Percentiles rank a stretch among this genome's conserved stretches.
Conservation (phyloP, 2,797 vertebrate genomes). For the Notoglanidium macrostoma region DNA sequence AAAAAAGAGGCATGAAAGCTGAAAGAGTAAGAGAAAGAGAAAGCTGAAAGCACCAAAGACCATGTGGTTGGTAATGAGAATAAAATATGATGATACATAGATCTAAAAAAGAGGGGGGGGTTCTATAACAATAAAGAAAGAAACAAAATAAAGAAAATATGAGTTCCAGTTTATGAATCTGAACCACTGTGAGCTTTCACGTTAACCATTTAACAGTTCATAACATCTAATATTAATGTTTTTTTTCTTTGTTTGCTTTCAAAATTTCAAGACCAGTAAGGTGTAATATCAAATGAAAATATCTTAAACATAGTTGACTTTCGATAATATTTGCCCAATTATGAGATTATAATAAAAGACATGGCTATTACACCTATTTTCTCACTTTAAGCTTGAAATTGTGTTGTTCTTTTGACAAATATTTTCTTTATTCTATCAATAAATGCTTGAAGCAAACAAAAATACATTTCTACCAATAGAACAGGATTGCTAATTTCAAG, state of each 20-base stretch:
- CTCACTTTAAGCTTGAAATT: not conserved
- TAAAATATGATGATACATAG: not conserved
- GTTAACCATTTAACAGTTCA: not conserved
- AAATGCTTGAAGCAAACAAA: not conserved
- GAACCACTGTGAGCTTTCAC: not conserved
- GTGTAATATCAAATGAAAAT: not conserved
- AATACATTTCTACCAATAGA: not conserved
- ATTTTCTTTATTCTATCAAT: not conserved
- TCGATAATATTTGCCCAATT: not conserved
- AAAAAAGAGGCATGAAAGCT: not conserved
- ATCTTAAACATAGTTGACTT: not conserved
- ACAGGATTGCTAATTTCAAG: not conserved
- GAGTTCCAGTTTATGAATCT: not conserved
- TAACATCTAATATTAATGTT: not conserved
- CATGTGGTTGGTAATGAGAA: not conserved
- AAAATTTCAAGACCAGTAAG: not conserved
- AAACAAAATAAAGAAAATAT: not conserved
- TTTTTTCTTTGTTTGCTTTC: not conserved
- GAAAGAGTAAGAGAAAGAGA: not conserved
- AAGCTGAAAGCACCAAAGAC: not conserved
- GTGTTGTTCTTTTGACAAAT: not conserved
- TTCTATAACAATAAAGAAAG: not conserved
- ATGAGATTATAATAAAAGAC: not conserved
- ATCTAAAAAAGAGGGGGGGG: not conserved
- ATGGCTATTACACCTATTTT: not conserved